phyloP scores from a whole-genome alignment of 1,140 invertebrate genomes.

The Geopemphigus sp. region DNA sequence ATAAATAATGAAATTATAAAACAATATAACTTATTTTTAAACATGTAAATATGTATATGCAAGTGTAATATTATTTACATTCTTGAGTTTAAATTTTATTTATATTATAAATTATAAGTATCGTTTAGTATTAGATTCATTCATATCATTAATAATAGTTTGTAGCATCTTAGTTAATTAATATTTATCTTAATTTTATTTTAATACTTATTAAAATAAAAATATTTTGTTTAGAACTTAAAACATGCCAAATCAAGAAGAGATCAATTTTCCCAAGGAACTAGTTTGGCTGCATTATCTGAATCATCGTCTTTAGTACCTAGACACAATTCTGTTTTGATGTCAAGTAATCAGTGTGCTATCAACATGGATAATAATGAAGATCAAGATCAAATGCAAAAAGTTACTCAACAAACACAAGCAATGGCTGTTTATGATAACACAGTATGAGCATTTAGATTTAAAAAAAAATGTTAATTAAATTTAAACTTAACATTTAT shows the following conservation, averaged over 20 bases:
- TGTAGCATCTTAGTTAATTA: too few species aligned
- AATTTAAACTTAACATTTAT: background rate
- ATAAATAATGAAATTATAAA: too few species aligned
- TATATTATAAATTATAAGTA: too few species aligned
- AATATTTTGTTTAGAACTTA: slow-evolving; percentile 66
- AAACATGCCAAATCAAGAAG: slow-evolving; percentile 90
- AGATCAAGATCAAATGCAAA: slow-evolving; percentile 57
- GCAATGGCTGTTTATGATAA: slow-evolving; percentile 52
- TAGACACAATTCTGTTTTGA: slow-evolving; percentile 62
- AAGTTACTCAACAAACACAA: slow-evolving; percentile 59
- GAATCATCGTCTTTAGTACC: slow-evolving; percentile 27
- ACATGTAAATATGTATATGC: too few species aligned
- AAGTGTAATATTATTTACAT: too few species aligned
- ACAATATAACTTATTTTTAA: too few species aligned
- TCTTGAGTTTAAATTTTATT: too few species aligned
- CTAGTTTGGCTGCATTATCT: slow-evolving; percentile 33
- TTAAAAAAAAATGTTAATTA: background rate
- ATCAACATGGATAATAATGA: slow-evolving; percentile 69
- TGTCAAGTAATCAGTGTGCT: slow-evolving; percentile 68
- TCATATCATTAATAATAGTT: too few species aligned
- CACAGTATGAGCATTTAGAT: slow-evolving; percentile 4
- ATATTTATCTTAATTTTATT: too few species aligned
- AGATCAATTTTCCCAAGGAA: slow-evolving; percentile 81
- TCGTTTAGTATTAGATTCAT: too few species aligned
- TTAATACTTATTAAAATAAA: too few species aligned